A percentile compares a stretch with the other conserved stretches of the same genome.
These are phyloP conservation scores for Carcharodon carcharias DNA, from an alignment of 2,797 vertebrate species.

Conservation along the genomic window DNA sequence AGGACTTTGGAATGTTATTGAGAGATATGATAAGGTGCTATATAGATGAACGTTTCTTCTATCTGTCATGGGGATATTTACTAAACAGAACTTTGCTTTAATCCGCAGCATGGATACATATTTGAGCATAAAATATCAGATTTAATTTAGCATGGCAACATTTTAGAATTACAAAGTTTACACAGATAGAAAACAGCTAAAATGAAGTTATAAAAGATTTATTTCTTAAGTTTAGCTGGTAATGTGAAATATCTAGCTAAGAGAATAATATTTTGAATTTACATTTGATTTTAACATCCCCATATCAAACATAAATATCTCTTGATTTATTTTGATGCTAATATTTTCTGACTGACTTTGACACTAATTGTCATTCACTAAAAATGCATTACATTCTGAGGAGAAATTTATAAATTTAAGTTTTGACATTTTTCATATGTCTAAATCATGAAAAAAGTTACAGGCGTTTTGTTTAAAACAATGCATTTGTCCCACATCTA, in stretches of 20 bases:
- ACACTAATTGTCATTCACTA: slow-evolving; percentile 9
- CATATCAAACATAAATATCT: background rate
- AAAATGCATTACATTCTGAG: slow-evolving; percentile 10
- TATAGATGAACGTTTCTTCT: background rate
- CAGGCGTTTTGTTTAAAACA: slow-evolving; percentile 48
- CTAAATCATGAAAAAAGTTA: slow-evolving; percentile 33
- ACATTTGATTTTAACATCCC: background rate
- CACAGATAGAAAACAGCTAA: background rate
- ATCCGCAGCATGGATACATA: background rate
- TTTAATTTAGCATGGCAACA: background rate
- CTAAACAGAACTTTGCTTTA: background rate
- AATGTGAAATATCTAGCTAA: background rate
- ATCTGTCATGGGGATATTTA: background rate
- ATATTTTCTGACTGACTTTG: slow-evolving; percentile 6
- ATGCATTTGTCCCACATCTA: slow-evolving; percentile 49
- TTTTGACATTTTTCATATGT: slow-evolving; percentile 32
- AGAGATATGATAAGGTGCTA: background rate
- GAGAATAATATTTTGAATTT: background rate
- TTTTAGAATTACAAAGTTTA: background rate
- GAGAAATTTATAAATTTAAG: slow-evolving; percentile 36
- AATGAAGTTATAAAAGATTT: slow-evolving; percentile 13
- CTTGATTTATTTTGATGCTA: background rate
- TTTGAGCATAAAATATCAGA: background rate
- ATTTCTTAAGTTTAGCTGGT: background rate
- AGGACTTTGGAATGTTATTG: background rate